These are phyloP conservation scores for Mythimna vitellina DNA, from an alignment of 2,888 invertebrate species.

Conservation along the genomic window DNA sequence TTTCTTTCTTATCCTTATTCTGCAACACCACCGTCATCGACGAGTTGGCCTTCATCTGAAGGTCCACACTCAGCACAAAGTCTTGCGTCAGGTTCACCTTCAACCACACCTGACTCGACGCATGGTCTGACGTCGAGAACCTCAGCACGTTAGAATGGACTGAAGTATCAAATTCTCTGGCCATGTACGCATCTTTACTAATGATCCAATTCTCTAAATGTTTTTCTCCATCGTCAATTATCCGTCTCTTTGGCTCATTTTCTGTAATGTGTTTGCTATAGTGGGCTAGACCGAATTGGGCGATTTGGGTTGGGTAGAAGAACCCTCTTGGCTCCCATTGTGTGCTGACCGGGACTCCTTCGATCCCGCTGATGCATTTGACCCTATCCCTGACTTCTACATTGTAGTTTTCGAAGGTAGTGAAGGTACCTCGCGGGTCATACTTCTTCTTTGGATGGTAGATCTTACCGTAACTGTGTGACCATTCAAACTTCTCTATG, in stretches of 20 bases:
- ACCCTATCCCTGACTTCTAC: constrained; percentile 99
- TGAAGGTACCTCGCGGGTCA: constrained; percentile 97
- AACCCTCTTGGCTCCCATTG: constrained; percentile 99
- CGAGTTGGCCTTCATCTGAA: constrained; percentile 94
- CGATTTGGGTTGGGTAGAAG: constrained; percentile 99
- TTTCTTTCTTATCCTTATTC: constrained; percentile 93
- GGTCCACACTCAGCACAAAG: constrained; percentile 94
- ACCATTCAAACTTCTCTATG: constrained; percentile 97
- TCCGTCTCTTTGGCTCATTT: constrained; percentile 93
- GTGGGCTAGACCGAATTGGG: constrained; percentile 99
- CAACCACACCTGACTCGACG: constrained; percentile 92
- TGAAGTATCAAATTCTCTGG: constrained; percentile 91
- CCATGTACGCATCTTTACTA: constrained; percentile 92
- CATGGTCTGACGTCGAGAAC: constrained; percentile 93
- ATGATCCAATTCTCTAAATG: constrained; percentile 93
- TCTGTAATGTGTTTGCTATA: constrained; percentile 98
- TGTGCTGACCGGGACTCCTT: constrained; percentile 98
- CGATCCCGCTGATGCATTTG: constrained; percentile 97
- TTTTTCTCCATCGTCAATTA: constrained; percentile 94
- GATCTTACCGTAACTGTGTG: constrained; percentile 97
- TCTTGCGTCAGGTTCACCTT: constrained; percentile 90
- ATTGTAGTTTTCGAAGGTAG: constrained; percentile 99
- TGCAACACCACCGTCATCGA: constrained; percentile 95
- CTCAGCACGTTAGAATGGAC: constrained; percentile 92
- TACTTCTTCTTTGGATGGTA: constrained; percentile 97